Evolutionary conservation across 1,140 invertebrate species (phyloP).

Genomic region (Ectropis grisescens): DNA sequence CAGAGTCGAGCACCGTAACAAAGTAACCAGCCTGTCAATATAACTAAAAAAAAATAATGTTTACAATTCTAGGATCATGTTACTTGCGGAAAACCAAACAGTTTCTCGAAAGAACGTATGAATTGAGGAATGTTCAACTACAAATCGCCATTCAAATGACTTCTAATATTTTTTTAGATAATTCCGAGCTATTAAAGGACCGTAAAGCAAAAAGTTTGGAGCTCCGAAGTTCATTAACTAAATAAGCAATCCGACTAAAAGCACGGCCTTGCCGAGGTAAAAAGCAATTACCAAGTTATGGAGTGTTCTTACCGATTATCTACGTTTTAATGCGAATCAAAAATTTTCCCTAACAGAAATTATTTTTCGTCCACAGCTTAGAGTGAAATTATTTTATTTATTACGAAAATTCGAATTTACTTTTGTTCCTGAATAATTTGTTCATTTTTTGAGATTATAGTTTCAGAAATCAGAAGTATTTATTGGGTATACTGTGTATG

Average conservation of each 20-base stretch:
- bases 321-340: slow-evolving; percentile 32
- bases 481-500: not conserved
- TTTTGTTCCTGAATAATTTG: not conserved
- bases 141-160: too few species aligned
- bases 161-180: slow-evolving; percentile 19
- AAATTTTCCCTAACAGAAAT: not conserved
- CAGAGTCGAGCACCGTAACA: too few species aligned
- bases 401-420: not conserved
- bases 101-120: too few species aligned
- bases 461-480: not conserved
- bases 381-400: not conserved
- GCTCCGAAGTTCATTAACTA: slow-evolving; percentile 46
- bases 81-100: too few species aligned
- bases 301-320: slow-evolving; percentile 48
- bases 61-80: too few species aligned
- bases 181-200: slow-evolving; percentile 25
- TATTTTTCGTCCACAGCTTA: not conserved
- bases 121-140: too few species aligned
- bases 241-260: slow-evolving; percentile 60
- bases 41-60: too few species aligned
- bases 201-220: slow-evolving; percentile 33
- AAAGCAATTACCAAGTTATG: slow-evolving; percentile 57
- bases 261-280: slow-evolving; percentile 47
- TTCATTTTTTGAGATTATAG: not conserved
- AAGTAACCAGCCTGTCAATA: too few species aligned